phyloP scores from a whole-genome alignment of 2,113 vertebrate genomes.

The Hippocampus guttulatus region DNA sequence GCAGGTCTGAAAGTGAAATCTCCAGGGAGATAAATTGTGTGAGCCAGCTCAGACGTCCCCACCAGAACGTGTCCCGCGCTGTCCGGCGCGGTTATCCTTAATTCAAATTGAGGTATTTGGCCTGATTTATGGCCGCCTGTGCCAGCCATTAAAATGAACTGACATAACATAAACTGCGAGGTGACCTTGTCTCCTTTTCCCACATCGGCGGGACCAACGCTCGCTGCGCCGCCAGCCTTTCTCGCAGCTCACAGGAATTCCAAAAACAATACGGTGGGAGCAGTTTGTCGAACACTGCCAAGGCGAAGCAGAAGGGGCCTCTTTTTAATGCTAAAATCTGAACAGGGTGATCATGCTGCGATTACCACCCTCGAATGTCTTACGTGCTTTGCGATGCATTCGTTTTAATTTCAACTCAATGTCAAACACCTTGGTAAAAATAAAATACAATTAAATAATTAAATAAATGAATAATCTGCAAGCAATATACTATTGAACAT shows the following conservation, averaged over 20 bases:
- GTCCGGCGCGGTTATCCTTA: constrained; percentile 19
- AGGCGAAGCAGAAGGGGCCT: constrained; percentile 17
- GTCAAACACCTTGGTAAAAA: not conserved
- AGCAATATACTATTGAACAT: not conserved
- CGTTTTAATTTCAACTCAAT: not conserved
- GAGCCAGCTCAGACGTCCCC: constrained; percentile 3
- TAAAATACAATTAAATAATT: not conserved
- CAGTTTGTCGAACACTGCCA: constrained; percentile 15
- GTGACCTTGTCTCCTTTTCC: constrained; percentile 29
- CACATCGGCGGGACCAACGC: constrained; percentile 6
- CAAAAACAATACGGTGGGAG: constrained; percentile 35
- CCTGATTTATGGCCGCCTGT: constrained; percentile 31
- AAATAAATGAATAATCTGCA: not conserved
- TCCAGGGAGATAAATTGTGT: not conserved
- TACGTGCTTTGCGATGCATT: not conserved
- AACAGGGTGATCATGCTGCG: not conserved
- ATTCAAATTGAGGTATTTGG: constrained; percentile 22
- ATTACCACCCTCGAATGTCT: not conserved
- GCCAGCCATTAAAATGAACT: constrained; percentile 27
- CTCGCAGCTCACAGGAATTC: constrained; percentile 26
- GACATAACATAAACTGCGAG: constrained; percentile 36
- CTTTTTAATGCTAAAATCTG: not conserved
- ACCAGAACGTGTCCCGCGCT: constrained; percentile 1
- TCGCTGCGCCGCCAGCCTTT: constrained; percentile 17
- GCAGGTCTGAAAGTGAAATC: constrained; percentile 9